Base-by-base conservation (phyloP, 1,140 invertebrate species). In the Drosophila rhopaloa region DNA sequence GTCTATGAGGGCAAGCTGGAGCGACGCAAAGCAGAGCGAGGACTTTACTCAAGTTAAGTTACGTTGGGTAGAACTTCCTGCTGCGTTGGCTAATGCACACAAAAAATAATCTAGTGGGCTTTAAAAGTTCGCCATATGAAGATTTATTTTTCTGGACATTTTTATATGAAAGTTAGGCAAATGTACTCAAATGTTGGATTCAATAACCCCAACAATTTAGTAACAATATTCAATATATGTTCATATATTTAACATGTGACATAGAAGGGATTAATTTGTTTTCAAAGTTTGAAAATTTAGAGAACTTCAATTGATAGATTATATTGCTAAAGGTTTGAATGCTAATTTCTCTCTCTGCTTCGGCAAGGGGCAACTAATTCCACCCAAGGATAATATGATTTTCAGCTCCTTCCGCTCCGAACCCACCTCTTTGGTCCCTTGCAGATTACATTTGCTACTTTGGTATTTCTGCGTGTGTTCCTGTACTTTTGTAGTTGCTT, bases 391-490 rank as follows among this genome's bases (percentile, higher is more conserved):
- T 76, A 76, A 76, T 76, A 53, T 68, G 74, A 76, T 76, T 76
- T 67, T 24, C 14, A 9, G 54, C 55, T n/a, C 10, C 41, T 58
- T 58, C 35, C 44, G 16, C 13, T 27, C 2, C 13, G n/a, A 16
- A n/a, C 7, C n/a, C n/a, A 53, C 47, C 27, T 37, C 11, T 61
- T 70, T 46, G 19, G 50, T 32, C 32, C 63, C 44, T 27, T 46
- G 46, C 65, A 82, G 79, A 83, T 86, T 86, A 79, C 67, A 66
- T 79, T 81, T 67, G 59, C 66, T 61, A 62, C 55, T 76, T 71
- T 67, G 57, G 71, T 61, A 75, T 58, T 75, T 68, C 67, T 46
- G 65, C 53, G 65, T 71, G 51, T 70, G 44, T 37, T 70, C 35
- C 46, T 65, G 68, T 51, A 40, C 61, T 35, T 76, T 50, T 78